Conservation (phyloP, 1,140 invertebrate species). For the Bradysia coprophila region DNA sequence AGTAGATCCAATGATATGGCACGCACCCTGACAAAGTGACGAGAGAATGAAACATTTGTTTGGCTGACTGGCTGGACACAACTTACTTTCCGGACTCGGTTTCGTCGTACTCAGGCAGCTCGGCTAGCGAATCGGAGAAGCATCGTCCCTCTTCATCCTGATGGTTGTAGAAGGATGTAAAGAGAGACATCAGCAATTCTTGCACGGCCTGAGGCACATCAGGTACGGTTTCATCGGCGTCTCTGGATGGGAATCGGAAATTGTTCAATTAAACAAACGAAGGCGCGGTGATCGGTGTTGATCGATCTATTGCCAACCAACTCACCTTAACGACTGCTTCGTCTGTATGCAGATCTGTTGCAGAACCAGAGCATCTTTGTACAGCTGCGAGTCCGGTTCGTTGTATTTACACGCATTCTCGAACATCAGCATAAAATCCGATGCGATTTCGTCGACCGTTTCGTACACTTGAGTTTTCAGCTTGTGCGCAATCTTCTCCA, state of each 20-base stretch:
- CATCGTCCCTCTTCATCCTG: slow-evolving; percentile 92
- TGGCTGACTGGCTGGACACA: too few species aligned
- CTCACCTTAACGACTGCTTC: slow-evolving; percentile 56
- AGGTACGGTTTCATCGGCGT: slow-evolving; percentile 70
- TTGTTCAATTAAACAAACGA: too few species aligned
- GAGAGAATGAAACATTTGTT: too few species aligned
- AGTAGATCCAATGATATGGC: slow-evolving; percentile 70
- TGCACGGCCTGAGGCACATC: slow-evolving; percentile 78
- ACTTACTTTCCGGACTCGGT: slow-evolving; percentile 41
- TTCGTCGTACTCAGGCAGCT: slow-evolving; percentile 79
- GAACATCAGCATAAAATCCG: slow-evolving; percentile 93
- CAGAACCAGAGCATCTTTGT: slow-evolving; percentile 90
- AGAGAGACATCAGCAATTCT: slow-evolving; percentile 79
- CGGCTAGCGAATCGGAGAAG: slow-evolving; percentile 89
- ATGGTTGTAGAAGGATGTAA: slow-evolving; percentile 88
- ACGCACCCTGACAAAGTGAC: slow-evolving; percentile 33
- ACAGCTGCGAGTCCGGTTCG: slow-evolving; percentile 96
- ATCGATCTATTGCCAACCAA: neutral
- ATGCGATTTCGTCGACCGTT: slow-evolving; percentile 72
- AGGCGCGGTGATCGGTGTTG: too few species aligned
- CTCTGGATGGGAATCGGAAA: slow-evolving; percentile 32
- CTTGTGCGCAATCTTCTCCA: slow-evolving; percentile 86
- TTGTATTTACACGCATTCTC: slow-evolving; percentile 99
- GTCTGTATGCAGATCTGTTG: slow-evolving; percentile 85
- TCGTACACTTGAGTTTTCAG: slow-evolving; percentile 64